These are phyloP conservation scores for Larimichthys crocea DNA, from an alignment of 2,113 vertebrate genomes.

Conservation along the genomic window DNA sequence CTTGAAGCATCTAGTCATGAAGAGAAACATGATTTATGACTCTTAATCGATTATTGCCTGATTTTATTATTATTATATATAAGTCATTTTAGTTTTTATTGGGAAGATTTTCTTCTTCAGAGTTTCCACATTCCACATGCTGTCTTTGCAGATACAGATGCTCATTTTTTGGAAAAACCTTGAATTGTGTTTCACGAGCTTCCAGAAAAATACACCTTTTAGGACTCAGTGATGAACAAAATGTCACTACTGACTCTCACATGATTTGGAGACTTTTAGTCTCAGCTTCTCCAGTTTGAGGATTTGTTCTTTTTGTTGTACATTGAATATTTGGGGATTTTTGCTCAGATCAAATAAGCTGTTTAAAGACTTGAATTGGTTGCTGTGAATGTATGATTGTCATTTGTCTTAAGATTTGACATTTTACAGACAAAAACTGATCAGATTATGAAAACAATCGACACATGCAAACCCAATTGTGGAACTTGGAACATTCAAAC, in stretches of 20 bases:
- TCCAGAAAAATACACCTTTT: neutral
- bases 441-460: neutral
- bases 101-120: neutral
- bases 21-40: neutral
- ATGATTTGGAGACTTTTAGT: neutral
- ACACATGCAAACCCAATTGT: accelerated
- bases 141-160: neutral
- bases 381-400: neutral
- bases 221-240: no score
- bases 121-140: no score
- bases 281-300: neutral
- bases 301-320: neutral
- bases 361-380: neutral
- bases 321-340: neutral
- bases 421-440: neutral
- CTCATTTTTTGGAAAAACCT: neutral
- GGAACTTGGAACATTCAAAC: no score
- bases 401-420: neutral
- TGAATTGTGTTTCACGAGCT: neutral
- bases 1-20: neutral
- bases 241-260: no score
- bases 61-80: no score
- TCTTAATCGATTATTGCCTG: no score
- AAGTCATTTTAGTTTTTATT: neutral
- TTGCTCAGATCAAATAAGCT: neutral